A percentile compares a stretch with the other conserved stretches of the same genome.
Conservation (phyloP, 1,140 invertebrate species). For the Heliconius nattereri region DNA sequence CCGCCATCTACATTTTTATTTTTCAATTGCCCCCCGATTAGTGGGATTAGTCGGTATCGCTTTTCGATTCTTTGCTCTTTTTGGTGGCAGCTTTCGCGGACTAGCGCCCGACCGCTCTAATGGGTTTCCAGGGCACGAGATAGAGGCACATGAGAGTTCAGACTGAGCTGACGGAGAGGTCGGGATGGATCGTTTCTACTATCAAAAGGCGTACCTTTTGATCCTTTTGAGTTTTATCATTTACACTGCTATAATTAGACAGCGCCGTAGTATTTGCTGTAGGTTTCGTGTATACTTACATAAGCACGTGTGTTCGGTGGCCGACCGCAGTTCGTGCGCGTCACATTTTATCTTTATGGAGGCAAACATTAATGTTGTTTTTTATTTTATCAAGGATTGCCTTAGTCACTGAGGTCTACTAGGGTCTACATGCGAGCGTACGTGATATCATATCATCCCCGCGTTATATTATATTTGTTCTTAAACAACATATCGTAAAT, state of each 20-base stretch:
- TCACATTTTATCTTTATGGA: constrained; percentile 75
- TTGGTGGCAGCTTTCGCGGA: constrained; percentile 74
- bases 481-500: constrained; percentile 48
- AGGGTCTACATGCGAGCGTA: constrained; percentile 51
- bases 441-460: constrained; percentile 67
- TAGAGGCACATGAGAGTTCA: constrained; percentile 37
- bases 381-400: constrained; percentile 74
- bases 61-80: constrained; percentile 78
- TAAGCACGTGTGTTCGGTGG: constrained; percentile 67
- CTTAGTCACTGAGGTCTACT: constrained; percentile 67
- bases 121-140: constrained; percentile 47
- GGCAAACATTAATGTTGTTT: constrained; percentile 69
- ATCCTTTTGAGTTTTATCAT: constrained; percentile 67
- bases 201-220: too few species aligned
- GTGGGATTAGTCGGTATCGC: constrained; percentile 79
- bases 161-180: constrained; percentile 46
- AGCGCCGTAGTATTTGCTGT: constrained; percentile 63
- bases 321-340: constrained; percentile 53
- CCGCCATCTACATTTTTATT: constrained; percentile 82
- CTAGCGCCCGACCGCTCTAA: constrained; percentile 62
- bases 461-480: constrained; percentile 66
- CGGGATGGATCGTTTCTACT: constrained; percentile 49
- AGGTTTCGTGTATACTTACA: constrained; percentile 54
- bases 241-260: constrained; percentile 64
- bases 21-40: constrained; percentile 82